Conservation (phyloP, 1,140 invertebrate species). For the Oncopodura yosiiana region DNA sequence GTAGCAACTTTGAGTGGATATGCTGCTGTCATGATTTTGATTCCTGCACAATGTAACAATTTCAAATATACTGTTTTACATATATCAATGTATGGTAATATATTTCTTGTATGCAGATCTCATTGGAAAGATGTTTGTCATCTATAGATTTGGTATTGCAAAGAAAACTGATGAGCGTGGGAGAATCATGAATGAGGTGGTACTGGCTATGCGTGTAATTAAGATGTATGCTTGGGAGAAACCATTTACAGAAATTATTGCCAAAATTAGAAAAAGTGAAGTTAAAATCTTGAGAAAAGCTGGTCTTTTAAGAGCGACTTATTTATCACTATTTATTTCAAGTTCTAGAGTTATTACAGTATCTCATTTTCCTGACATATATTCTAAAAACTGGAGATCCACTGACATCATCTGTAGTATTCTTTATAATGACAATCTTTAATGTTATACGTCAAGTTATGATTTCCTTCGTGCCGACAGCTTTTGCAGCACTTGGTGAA, state of each 20-base stretch:
- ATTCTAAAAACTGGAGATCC: constrained; percentile 50
- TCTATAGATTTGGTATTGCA: constrained; percentile 56
- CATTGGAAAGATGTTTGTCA: constrained; percentile 59
- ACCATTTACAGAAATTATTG: constrained; percentile 44
- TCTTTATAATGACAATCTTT: constrained; percentile 27
- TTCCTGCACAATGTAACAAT: constrained; percentile 43
- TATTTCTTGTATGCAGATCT: constrained; percentile 46
- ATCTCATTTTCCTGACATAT: constrained; percentile 59
- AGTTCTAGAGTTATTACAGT: constrained; percentile 56
- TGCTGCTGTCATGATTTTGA: constrained; percentile 41
- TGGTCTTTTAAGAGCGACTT: constrained; percentile 17
- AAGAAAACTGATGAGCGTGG: constrained; percentile 70
- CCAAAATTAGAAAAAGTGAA: constrained; percentile 24
- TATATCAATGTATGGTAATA: constrained; percentile 1
- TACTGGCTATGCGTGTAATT: constrained; percentile 63
- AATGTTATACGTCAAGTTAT: constrained; percentile 33
- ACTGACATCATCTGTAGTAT: constrained; percentile 61
- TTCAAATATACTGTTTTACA: too few species aligned
- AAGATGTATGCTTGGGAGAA: constrained; percentile 74
- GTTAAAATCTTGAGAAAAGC: constrained; percentile 25
- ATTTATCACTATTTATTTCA: constrained; percentile 24
- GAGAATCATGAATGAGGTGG: constrained; percentile 81
- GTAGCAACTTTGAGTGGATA: constrained; percentile 42
- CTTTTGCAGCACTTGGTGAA: constrained; percentile 36
- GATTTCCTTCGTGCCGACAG: constrained; percentile 44